A percentile compares a stretch with the other conserved stretches of the same genome.
Conservation (phyloP, 2,113 vertebrate genomes). For the Ophthalmolycus amberensis region DNA sequence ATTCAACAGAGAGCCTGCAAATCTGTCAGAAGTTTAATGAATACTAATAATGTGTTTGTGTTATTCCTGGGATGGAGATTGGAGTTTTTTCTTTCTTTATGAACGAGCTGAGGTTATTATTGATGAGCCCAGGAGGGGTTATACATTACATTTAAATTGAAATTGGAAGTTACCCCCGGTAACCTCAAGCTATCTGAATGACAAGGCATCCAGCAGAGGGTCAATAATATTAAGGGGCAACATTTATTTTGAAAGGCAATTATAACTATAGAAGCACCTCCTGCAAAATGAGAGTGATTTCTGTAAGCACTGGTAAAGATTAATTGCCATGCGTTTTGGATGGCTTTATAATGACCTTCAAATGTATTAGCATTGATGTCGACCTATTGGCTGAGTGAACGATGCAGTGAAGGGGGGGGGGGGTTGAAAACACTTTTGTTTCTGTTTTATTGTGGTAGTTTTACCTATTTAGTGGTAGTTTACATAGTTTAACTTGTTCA, state of each 20-base stretch:
- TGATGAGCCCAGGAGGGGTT: background rate
- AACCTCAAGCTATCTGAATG: background rate
- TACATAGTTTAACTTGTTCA: background rate
- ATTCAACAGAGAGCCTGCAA: constrained; percentile 15
- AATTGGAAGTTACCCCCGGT: background rate
- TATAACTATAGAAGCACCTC: background rate
- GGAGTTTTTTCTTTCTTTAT: constrained; percentile 5
- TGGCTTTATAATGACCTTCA: background rate
- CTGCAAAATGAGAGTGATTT: background rate
- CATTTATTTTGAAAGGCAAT: background rate
- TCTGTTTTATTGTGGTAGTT: background rate
- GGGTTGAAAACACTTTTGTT: background rate
- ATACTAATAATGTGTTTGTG: constrained; percentile 28
- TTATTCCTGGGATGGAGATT: constrained; percentile 22
- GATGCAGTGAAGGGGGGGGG: background rate
- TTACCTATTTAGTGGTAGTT: background rate
- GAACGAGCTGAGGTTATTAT: constrained; percentile 17
- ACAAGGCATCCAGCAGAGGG: background rate
- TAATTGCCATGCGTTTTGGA: background rate
- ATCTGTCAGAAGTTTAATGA: constrained; percentile 33
- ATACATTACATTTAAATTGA: background rate
- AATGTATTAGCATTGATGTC: background rate
- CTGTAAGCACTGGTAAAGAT: background rate
- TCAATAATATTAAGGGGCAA: background rate
- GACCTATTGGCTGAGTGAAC: background rate